Evolutionary conservation across 2,888 invertebrate genomes (phyloP).

Genomic region (Osmoderma eremita): DNA sequence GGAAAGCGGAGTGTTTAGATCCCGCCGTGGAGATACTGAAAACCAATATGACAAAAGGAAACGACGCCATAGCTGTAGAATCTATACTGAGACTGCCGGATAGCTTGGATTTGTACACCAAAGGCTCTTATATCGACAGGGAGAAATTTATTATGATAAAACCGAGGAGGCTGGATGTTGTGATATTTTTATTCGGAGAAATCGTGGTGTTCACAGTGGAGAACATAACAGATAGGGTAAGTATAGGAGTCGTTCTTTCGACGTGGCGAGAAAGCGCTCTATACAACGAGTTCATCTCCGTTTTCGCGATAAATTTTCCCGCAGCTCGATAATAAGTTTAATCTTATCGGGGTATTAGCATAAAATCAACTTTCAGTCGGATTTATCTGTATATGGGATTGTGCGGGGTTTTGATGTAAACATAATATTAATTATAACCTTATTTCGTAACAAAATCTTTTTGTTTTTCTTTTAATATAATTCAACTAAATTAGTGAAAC

Average conservation of each 20-base stretch:
- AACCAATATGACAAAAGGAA: constrained; percentile 57
- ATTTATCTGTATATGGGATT: too few species aligned
- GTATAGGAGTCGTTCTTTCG: neutral
- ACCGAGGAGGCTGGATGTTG: constrained; percentile 55
- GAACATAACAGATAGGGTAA: constrained; percentile 3
- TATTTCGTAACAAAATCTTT: too few species aligned
- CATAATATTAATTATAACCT: too few species aligned
- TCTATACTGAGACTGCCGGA: constrained; percentile 60
- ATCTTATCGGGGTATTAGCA: too few species aligned
- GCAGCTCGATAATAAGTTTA: too few species aligned
- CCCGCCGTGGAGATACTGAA: constrained; percentile 55
- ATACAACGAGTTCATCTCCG: too few species aligned
- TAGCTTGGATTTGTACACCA: constrained; percentile 53
- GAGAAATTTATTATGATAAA: constrained; percentile 56
- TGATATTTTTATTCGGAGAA: constrained; percentile 59
- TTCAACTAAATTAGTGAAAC: too few species aligned
- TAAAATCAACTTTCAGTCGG: too few species aligned
- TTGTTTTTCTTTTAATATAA: too few species aligned
- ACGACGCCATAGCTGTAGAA: constrained; percentile 59
- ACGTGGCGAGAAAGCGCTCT: neutral
- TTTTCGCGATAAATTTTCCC: too few species aligned
- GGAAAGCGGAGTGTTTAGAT: constrained; percentile 55
- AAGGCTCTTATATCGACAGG: constrained; percentile 57
- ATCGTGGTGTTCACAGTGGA: constrained; percentile 56
- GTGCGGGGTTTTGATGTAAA: too few species aligned